Conservation (phyloP, 2,888 invertebrate species). For the Philopedon plagiatum region DNA sequence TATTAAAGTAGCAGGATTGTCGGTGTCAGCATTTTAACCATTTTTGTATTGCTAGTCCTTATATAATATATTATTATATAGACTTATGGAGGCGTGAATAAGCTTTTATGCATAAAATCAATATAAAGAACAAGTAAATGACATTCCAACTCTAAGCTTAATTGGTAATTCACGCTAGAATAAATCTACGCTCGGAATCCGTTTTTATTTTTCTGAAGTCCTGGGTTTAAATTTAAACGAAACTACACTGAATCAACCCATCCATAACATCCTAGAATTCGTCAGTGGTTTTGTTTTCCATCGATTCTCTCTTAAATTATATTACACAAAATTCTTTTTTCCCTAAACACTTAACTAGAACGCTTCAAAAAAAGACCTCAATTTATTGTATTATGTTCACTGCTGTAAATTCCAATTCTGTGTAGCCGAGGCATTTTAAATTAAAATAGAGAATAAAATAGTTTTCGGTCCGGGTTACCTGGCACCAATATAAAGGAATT, state of each 20-base stretch:
- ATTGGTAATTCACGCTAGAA: neutral
- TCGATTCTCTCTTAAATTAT: conserved; percentile 24
- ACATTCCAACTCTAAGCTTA: neutral
- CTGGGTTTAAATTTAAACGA: conserved; percentile 7
- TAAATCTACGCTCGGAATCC: neutral
- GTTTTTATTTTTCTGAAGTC: conserved; percentile 15
- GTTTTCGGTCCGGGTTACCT: neutral
- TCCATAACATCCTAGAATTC: conserved; percentile 20
- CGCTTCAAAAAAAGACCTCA: neutral
- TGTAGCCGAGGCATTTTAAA: conserved; percentile 1
- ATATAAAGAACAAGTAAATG: too few relatives aligned
- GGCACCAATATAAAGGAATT: neutral
- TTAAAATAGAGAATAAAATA: neutral
- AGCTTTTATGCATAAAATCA: too few relatives aligned
- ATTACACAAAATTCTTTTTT: conserved; percentile 25
- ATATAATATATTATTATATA: too few relatives aligned
- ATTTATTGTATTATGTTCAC: neutral
- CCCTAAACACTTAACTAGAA: neutral
- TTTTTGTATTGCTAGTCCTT: too few relatives aligned
- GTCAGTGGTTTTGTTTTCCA: conserved; percentile 26
- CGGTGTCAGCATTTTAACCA: too few relatives aligned
- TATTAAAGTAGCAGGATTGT: too few relatives aligned
- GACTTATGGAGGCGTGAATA: too few relatives aligned
- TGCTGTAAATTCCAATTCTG: neutral
- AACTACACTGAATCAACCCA: conserved; percentile 9